These are phyloP conservation scores for Acrocephalus scirpaceus DNA, from an alignment of 2,797 vertebrate genomes.

Conservation along the genomic window DNA sequence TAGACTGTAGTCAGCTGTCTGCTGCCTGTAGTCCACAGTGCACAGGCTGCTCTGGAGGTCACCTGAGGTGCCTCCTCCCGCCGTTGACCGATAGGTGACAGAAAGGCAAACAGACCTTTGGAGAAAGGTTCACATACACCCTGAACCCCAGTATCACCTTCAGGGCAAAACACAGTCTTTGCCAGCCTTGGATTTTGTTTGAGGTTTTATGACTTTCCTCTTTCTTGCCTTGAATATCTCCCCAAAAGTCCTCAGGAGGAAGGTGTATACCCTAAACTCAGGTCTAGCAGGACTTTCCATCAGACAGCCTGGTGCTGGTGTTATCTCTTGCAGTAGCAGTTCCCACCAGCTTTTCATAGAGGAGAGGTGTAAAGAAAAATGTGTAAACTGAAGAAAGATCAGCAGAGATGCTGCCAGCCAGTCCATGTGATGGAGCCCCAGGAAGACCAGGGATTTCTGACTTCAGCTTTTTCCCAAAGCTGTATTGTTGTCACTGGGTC, in stretches of 20 bases:
- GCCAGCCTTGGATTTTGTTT: not conserved
- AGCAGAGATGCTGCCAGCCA: not conserved
- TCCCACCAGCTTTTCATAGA: not conserved
- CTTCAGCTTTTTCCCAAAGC: not conserved
- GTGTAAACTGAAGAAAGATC: not conserved
- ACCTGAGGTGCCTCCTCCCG: not conserved
- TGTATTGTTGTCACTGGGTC: not conserved
- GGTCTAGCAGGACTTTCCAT: not conserved
- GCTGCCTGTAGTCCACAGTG: constrained; percentile 48
- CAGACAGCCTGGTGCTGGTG: not conserved
- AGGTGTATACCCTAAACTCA: not conserved
- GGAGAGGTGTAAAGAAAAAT: not conserved
- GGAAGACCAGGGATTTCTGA: not conserved
- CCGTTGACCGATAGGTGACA: not conserved
- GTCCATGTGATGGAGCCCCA: not conserved
- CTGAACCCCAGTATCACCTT: not conserved
- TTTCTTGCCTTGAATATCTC: not conserved
- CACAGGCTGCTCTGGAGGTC: constrained; percentile 34
- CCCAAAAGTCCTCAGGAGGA: not conserved
- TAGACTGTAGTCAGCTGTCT: constrained; percentile 60
- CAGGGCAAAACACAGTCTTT: not conserved
- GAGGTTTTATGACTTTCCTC: not conserved
- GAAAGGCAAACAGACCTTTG: constrained; percentile 36
- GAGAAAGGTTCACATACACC: not conserved
- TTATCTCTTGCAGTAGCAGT: not conserved